These are phyloP conservation scores for Coluber constrictor DNA, from an alignment of 2,797 vertebrate genomes.

Conservation along the genomic window DNA sequence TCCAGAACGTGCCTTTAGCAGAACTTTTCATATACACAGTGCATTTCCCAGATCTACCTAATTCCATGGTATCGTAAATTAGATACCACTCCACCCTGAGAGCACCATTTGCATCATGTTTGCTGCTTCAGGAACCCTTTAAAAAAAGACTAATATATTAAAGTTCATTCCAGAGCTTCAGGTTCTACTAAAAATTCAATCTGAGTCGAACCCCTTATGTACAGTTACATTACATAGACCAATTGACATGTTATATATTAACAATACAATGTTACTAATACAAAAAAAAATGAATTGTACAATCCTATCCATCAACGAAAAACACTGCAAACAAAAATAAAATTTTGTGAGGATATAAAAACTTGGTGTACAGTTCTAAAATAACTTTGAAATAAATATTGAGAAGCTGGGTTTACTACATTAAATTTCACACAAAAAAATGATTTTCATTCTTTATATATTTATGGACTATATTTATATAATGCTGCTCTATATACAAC, in stretches of 20 bases:
- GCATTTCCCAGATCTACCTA: conserved; percentile 1
- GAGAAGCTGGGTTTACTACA: background rate
- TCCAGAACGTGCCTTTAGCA: background rate
- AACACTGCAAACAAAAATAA: background rate
- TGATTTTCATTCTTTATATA: background rate
- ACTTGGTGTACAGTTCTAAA: background rate
- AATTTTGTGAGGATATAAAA: background rate
- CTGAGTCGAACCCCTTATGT: background rate
- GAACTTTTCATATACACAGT: background rate
- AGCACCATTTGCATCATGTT: background rate
- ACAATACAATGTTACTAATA: background rate
- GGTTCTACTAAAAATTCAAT: background rate
- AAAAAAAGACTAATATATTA: background rate
- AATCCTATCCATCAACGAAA: background rate
- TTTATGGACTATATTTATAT: background rate
- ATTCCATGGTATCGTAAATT: background rate
- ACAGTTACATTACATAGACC: background rate
- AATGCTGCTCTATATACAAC: background rate
- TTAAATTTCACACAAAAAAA: no score
- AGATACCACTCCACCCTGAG: no score
- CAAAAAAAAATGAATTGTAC: background rate
- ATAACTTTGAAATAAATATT: background rate
- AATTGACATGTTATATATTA: background rate
- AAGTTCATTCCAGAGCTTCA: background rate
- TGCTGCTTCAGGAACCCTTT: background rate